Conservation (phyloP, 2,113 vertebrate genomes). For the Haliaeetus leucogaster region DNA sequence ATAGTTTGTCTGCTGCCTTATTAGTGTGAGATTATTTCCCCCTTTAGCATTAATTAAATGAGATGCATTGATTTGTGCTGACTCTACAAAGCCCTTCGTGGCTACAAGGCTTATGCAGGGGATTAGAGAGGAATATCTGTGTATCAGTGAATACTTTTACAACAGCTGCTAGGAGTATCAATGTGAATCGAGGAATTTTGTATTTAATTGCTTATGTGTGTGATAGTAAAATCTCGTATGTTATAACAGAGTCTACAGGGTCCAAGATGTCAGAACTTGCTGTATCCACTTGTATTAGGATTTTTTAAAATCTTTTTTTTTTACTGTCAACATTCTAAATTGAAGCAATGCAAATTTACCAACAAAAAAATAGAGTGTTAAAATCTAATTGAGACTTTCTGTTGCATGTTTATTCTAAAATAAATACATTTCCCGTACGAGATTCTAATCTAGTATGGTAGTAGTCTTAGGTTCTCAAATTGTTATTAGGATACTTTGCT, state of each 20-base stretch:
- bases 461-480: neutral
- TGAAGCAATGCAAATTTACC: neutral
- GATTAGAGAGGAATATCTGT: constrained; percentile 23
- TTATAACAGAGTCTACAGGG: neutral
- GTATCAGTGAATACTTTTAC: constrained; percentile 35
- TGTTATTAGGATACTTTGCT: neutral
- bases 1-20: constrained; percentile 60
- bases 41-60: constrained; percentile 70
- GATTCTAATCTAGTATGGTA: neutral
- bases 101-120: constrained; percentile 43
- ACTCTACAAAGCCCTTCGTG: constrained; percentile 49
- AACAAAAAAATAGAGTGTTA: neutral
- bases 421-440: neutral
- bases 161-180: constrained; percentile 21
- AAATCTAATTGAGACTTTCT: neutral
- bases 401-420: neutral
- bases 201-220: constrained; percentile 16
- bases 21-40: constrained; percentile 67
- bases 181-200: constrained; percentile 28
- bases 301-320: neutral
- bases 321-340: neutral
- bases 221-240: neutral
- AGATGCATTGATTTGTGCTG: constrained; percentile 60
- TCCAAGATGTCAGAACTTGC: neutral
- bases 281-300: neutral